A percentile compares a stretch with the other conserved stretches of the same genome.
Evolutionary conservation across 2,888 invertebrate species (phyloP).

Genomic region (Timema podura): DNA sequence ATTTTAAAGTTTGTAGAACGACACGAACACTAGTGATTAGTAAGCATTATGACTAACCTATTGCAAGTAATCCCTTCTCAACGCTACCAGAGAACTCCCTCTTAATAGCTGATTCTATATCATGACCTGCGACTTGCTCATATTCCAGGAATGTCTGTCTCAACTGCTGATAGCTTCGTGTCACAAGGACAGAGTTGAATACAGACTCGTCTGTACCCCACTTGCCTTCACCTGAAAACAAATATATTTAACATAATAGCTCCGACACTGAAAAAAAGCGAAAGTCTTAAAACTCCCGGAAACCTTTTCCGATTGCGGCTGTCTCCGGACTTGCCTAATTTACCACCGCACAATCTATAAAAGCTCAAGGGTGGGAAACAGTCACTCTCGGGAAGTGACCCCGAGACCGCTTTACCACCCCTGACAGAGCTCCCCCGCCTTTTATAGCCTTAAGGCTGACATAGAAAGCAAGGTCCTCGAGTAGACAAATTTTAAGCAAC

Average conservation of each 20-base stretch:
- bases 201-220: slow-evolving; percentile 90
- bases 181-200: slow-evolving; percentile 81
- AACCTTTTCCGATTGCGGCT: background rate
- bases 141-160: slow-evolving; percentile 81
- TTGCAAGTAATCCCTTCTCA: slow-evolving; percentile 81
- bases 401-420: too few species aligned
- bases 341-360: too few species aligned
- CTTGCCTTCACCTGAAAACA: slow-evolving; percentile 47
- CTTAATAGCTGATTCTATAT: slow-evolving; percentile 80
- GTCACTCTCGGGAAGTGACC: too few species aligned
- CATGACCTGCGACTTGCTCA: slow-evolving; percentile 73
- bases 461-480: too few species aligned
- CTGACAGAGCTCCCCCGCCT: too few species aligned
- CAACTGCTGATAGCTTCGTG: slow-evolving; percentile 85
- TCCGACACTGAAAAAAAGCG: too few species aligned
- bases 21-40: too few species aligned
- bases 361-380: too few species aligned
- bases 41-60: slow-evolving; percentile 54
- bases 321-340: too few species aligned
- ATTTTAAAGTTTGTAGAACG: too few species aligned
- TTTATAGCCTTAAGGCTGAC: too few species aligned
- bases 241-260: background rate
- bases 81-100: slow-evolving; percentile 85
- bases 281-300: background rate
- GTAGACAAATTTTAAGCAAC: too few species aligned